These are phyloP conservation scores for Calliphora vomitoria DNA, from an alignment of 2,888 invertebrate genomes.

Conservation along the genomic window DNA sequence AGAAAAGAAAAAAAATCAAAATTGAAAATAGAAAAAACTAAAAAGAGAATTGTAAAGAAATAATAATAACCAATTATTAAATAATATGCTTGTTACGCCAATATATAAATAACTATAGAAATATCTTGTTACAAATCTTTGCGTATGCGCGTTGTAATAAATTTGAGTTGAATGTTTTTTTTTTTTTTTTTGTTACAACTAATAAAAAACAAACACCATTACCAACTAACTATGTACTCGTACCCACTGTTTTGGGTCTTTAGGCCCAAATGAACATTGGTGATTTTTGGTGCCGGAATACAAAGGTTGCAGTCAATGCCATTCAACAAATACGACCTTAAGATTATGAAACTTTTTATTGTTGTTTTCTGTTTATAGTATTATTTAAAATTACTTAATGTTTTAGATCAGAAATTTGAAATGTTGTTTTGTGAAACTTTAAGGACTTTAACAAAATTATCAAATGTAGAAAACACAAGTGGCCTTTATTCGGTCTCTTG, in stretches of 20 bases:
- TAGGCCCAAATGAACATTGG: constrained; percentile 9
- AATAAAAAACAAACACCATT: neutral
- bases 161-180: neutral
- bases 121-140: constrained; percentile 69
- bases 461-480: too few species aligned
- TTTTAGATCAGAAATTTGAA: too few species aligned
- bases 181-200: constrained; percentile 2
- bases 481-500: too few species aligned
- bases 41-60: neutral
- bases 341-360: constrained; percentile 43
- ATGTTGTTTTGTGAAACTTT: too few species aligned
- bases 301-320: constrained; percentile 69
- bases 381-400: neutral
- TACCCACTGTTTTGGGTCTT: neutral
- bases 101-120: constrained; percentile 10
- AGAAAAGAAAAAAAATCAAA: constrained; percentile 16
- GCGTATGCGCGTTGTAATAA: constrained; percentile 70
- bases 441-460: too few species aligned
- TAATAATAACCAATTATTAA: constrained; percentile 63
- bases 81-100: constrained; percentile 49
- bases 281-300: constrained; percentile 45
- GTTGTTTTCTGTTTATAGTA: neutral
- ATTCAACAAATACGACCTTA: constrained; percentile 48
- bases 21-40: constrained; percentile 5
- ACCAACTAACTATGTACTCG: neutral